Base-by-base conservation (phyloP, 1,140 invertebrate genomes). In the Ips nitidus region DNA sequence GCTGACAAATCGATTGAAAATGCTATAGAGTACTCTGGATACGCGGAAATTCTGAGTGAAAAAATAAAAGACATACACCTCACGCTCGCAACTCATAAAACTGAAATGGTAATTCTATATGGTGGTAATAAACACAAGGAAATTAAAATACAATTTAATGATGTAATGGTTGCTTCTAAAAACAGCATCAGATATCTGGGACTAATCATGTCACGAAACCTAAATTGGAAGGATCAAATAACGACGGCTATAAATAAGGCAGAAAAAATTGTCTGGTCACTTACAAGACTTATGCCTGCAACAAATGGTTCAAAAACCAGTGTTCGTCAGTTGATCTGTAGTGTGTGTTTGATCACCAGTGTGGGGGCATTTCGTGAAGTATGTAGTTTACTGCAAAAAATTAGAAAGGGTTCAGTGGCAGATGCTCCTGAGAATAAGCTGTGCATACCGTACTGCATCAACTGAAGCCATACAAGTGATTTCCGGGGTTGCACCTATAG, bases 31-130 rank as follows among this genome's bases (percentile, higher is more conserved):
- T 39, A 58, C 4, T 5, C 56, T 5, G 4, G 37, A 55, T 4
- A 7, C 3, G 5, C 4, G 5, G 22, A 6, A 6, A 36, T 22
- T 22, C 22, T 58, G 1, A 39, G 5, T 7, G 2, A 39, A 4
- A 1, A 2, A 7, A 7, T 58, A 6, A 41, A 39, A 37, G 56
- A 39, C 4, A 58, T 73, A 6, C 58, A 40, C 6, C 40, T 58
- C 6, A 1, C 37, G 62, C 1, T 58, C 39, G 45, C 8, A 66
- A 22, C 6, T 2, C 6, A 37, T 8, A 71, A 76, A 58, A 73
- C 70, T 2, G 61, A 75, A 40, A 39, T 63, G 7, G 38, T 76
- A 0, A 7, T 72, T 4, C 52, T 74, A 7, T 56, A 8, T 6
- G 73, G 65, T 47, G 57, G 56, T n/a, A 65, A 59, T 37, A 71